phyloP scores from a whole-genome alignment of 2,113 vertebrate genomes.

The Ictidomys tridecemlineatus region DNA sequence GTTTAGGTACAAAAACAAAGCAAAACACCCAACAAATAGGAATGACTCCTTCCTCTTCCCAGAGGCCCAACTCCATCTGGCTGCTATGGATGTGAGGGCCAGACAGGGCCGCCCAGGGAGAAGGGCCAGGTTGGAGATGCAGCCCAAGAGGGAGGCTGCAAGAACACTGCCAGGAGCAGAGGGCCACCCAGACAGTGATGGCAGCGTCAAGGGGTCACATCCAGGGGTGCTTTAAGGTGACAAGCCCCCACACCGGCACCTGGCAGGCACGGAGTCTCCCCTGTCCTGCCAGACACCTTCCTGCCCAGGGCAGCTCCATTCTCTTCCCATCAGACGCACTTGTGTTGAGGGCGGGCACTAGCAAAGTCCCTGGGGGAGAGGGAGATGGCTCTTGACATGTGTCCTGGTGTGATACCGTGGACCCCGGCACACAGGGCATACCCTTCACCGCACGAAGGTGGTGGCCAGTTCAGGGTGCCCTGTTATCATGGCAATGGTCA shows the following conservation, averaged over 20 bases:
- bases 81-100: not conserved
- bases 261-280: not conserved
- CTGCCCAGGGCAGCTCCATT: not conserved
- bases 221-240: not conserved
- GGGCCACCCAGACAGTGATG: not conserved
- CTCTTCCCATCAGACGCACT: not conserved
- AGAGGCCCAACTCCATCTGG: not conserved
- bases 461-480: not conserved
- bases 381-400: not conserved
- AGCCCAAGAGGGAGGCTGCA: not conserved
- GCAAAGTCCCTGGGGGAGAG: not conserved
- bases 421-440: not conserved
- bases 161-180: fast-evolving
- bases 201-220: not conserved
- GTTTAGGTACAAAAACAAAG: constrained; percentile 12
- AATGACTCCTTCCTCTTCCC: not conserved
- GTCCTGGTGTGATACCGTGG: not conserved
- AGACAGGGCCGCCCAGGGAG: not conserved
- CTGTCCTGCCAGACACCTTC: not conserved
- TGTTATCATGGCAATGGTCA: not conserved
- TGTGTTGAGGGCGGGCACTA: too few relatives aligned
- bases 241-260: not conserved
- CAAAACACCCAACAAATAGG: not conserved
- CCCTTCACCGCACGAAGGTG: not conserved
- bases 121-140: not conserved